Conservation (phyloP, 2,113 vertebrate species). For the Pseudopodoces humilis region DNA sequence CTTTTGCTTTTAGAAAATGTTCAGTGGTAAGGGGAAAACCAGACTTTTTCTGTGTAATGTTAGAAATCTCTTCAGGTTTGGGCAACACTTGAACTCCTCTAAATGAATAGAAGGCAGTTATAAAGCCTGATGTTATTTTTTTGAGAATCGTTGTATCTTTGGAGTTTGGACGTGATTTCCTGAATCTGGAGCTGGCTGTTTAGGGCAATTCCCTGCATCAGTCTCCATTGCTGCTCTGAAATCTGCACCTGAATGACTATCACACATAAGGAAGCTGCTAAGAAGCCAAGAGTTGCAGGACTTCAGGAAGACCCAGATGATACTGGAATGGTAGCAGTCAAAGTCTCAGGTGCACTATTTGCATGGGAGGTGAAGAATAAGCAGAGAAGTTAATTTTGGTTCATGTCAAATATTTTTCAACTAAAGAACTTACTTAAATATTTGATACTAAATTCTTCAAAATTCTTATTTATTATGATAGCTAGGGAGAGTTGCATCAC, state of each 20-base stretch:
- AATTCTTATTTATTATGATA: not conserved
- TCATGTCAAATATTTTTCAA: not conserved
- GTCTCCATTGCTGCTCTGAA: not conserved
- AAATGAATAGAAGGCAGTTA: not conserved
- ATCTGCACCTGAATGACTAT: not conserved
- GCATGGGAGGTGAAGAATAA: not conserved
- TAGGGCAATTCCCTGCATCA: not conserved
- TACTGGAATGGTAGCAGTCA: not conserved
- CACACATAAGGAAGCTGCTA: not conserved
- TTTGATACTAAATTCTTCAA: not conserved
- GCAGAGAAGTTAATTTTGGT: not conserved
- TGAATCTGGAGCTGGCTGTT: not conserved
- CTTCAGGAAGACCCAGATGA: not conserved
- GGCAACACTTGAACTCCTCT: not conserved
- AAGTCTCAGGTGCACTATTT: not conserved
- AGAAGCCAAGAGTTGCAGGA: not conserved
- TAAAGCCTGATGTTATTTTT: not conserved
- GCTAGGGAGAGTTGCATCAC: not conserved
- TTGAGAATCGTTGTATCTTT: not conserved
- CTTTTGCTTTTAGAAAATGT: not conserved
- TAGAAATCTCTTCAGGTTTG: not conserved
- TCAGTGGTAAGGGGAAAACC: not conserved
- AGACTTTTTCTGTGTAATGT: not conserved
- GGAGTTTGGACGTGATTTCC: not conserved
- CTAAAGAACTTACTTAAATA: not conserved